Evolutionary conservation across 2,113 vertebrate genomes (phyloP).

Genomic region (Lethenteron camtschaticum): DNA sequence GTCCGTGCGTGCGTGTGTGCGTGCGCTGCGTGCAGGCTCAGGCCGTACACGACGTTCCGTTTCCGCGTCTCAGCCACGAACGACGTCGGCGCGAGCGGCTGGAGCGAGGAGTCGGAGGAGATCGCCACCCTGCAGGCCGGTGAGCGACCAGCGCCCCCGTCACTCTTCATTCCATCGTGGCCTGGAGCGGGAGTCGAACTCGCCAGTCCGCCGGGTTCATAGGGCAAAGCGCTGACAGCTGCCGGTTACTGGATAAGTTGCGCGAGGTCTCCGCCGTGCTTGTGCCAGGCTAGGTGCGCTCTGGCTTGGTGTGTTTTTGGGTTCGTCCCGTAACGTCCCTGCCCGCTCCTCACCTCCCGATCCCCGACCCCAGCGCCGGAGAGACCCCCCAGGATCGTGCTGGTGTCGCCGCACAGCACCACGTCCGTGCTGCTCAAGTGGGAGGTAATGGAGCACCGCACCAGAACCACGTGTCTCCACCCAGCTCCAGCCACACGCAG

Average conservation of each 20-base stretch:
- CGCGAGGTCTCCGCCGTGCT: no score
- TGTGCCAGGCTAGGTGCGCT: no score
- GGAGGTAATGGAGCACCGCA: conserved; percentile 36
- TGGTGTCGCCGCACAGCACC: conserved; percentile 60
- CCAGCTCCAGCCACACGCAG: not conserved
- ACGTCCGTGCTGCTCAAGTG: conserved; percentile 80
- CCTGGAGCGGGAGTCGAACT: no score
- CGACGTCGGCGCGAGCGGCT: conserved; percentile 67
- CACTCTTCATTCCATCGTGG: not conserved
- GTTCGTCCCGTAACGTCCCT: no score
- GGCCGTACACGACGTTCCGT: conserved; percentile 74
- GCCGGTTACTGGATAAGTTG: no score
- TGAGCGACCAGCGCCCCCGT: conserved; percentile 23
- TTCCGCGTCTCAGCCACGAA: conserved; percentile 82
- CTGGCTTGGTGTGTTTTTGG: no score
- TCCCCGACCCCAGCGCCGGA: conserved; percentile 35
- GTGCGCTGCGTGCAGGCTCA: conserved; percentile 28
- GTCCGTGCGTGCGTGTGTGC: no score
- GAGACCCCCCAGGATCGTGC: conserved; percentile 51
- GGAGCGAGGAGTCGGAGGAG: conserved; percentile 48
- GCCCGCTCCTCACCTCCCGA: no score
- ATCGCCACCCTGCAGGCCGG: conserved; percentile 78
- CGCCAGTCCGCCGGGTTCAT: no score
- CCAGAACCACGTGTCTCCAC: not conserved
- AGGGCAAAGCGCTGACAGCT: no score